phyloP scores from a whole-genome alignment of 2,113 vertebrate species.

The Nannospalax galili region DNA sequence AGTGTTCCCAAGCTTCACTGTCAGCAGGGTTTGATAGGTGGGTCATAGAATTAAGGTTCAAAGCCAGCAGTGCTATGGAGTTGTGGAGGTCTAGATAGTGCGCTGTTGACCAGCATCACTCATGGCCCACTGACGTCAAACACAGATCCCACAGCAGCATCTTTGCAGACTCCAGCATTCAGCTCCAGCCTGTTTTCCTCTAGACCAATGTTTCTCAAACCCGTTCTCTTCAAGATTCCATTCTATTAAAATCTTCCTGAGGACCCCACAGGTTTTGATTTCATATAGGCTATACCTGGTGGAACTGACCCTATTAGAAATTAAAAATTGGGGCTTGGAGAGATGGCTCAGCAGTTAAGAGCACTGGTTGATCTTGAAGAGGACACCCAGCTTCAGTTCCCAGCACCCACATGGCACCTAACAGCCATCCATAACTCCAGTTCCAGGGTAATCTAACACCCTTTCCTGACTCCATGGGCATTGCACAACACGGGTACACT shows the following conservation, averaged over 20 bases:
- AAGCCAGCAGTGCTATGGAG: neutral
- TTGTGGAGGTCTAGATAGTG: too few species aligned
- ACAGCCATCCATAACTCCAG: too few species aligned
- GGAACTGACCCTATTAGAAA: neutral
- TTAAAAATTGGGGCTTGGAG: too few species aligned
- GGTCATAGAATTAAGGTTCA: neutral
- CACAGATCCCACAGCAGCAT: accelerated
- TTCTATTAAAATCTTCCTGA: neutral
- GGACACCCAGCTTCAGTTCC: too few species aligned
- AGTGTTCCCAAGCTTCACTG: accelerated
- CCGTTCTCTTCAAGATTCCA: neutral
- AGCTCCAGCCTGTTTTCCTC: neutral
- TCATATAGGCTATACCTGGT: neutral
- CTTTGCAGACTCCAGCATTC: neutral
- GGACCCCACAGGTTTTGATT: neutral
- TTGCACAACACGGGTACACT: too few species aligned
- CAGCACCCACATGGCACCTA: too few species aligned
- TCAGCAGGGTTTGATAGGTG: accelerated
- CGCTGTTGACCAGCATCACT: accelerated
- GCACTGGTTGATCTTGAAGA: too few species aligned
- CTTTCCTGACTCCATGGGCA: too few species aligned
- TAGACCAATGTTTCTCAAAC: neutral
- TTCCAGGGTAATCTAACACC: too few species aligned
- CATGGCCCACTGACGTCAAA: accelerated
- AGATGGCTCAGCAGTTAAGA: too few species aligned